phyloP scores from a whole-genome alignment of 2,888 invertebrate species.

The Steromphala cineraria region DNA sequence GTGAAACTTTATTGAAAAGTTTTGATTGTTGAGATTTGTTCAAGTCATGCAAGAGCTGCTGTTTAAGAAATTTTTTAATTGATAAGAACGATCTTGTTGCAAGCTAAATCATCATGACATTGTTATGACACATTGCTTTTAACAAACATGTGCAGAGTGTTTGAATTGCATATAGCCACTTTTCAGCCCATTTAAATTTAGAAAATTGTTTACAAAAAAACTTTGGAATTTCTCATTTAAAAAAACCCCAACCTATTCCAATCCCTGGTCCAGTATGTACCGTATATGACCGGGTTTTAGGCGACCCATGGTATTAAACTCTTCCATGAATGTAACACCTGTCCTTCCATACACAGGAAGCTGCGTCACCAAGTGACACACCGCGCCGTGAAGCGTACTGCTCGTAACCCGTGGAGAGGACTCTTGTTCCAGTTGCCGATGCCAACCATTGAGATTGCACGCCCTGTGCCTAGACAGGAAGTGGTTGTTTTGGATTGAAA shows the following conservation, averaged over 20 bases:
- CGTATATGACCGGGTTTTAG: too few relatives aligned
- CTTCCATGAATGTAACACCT: neutral
- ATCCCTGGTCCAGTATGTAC: too few relatives aligned
- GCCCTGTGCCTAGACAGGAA: slow-evolving; percentile 40
- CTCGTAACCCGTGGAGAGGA: slow-evolving; percentile 86
- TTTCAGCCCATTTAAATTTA: too few relatives aligned
- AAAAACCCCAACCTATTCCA: too few relatives aligned
- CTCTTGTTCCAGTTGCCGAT: slow-evolving; percentile 58
- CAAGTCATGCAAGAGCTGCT: too few relatives aligned
- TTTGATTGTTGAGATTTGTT: too few relatives aligned
- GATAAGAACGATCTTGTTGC: neutral
- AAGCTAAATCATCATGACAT: neutral
- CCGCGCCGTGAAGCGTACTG: slow-evolving; percentile 87
- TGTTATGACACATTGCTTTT: neutral
- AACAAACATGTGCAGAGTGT: too few relatives aligned
- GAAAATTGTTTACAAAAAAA: too few relatives aligned
- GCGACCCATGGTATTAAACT: neutral
- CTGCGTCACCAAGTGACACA: slow-evolving; percentile 87
- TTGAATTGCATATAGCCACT: too few relatives aligned
- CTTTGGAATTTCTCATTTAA: too few relatives aligned
- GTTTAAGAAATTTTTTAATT: neutral
- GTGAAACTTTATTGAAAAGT: too few relatives aligned
- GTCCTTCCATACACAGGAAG: slow-evolving; percentile 80
- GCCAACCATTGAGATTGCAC: slow-evolving; percentile 24
- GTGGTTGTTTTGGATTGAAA: slow-evolving; percentile 65